Evolutionary conservation across 1,140 invertebrate genomes (phyloP).

Genomic region (Drosophila kohkoa): DNA sequence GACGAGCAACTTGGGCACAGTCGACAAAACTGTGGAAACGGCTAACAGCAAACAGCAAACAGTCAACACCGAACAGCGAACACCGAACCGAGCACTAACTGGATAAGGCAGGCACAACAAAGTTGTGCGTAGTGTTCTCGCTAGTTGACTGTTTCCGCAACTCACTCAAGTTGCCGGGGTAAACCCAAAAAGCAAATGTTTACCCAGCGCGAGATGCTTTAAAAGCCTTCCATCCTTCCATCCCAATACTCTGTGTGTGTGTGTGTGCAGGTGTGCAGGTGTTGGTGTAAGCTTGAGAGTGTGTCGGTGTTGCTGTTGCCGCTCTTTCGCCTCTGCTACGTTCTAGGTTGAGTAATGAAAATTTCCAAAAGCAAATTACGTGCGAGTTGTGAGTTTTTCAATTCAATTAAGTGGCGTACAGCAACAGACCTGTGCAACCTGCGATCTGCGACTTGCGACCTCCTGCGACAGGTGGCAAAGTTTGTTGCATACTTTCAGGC

Average conservation of each 20-base stretch:
- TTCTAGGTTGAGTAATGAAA: conserved; percentile 55
- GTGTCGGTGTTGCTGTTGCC: conserved; percentile 5
- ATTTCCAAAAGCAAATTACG: conserved; percentile 72
- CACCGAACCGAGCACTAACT: conserved; percentile 21
- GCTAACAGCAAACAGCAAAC: conserved; percentile 35
- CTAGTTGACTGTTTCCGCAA: neutral
- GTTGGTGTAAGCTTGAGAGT: neutral
- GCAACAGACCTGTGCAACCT: too few species aligned
- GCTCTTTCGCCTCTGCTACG: neutral
- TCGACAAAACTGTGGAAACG: conserved; percentile 5
- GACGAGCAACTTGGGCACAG: conserved; percentile 3
- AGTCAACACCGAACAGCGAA: conserved; percentile 19
- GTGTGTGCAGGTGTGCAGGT: conserved; percentile 5
- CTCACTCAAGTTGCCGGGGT: conserved; percentile 6
- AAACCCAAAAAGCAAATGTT: conserved; percentile 58
- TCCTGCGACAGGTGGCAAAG: conserved; percentile 51
- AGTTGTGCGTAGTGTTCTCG: conserved; percentile 22
- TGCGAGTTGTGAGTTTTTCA: conserved; percentile 64
- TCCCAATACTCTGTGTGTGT: conserved; percentile 18
- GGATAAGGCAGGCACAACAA: conserved; percentile 18
- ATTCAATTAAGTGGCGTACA: conserved; percentile 69
- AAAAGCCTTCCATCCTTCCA: conserved; percentile 23
- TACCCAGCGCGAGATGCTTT: conserved; percentile 47
- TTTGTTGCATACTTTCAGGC: conserved; percentile 40
- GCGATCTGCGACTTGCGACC: conserved; percentile 19